Evolutionary conservation across 2,797 vertebrate species (phyloP), one percentile per base, ranked within the genome.

Genomic region (Pseudochaenichthys georgianus): DNA sequence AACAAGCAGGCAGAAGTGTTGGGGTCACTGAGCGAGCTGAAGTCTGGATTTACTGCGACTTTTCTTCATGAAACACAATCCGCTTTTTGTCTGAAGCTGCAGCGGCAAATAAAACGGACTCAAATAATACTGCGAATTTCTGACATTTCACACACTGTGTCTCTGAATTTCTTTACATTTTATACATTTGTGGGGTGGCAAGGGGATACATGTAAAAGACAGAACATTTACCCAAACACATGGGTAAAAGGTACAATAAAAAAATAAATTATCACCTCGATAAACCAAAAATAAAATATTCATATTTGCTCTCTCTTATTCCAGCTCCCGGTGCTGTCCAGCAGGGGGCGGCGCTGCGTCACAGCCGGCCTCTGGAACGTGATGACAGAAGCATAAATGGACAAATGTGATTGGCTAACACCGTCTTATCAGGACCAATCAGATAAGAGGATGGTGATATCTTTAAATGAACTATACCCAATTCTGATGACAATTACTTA

Each of bases 191-290:
- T 17, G 23, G 28, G 15, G 21, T 5, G 10, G 3, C 0, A 3
- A 47, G 16, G 13, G 5, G 67, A 57, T 61, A 57, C 63, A 66
- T 76, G 67, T 83, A 72, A 81, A 86, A 86, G 77, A 90, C 76
- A 81, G 80, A 73, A 86, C 78, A 71, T 78, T 62, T 66, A 80
- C 77, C 77, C 84, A 64, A 43, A 77, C 70, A 76, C 12, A 17
- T 65, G 55, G 59, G 72, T 42, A 81, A 88, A 50, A 82, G 77
- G 70, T 84, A 81, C 82, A 58, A 88, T 92, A 90, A 88, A 92
- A 90, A 92, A 92, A 92, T 91, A 90, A 90, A 90, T 90, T 89
- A 92, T 89, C 77, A 90, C 88, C 82, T 90, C 21, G 11, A 87
- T 85, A 88, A 91, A 88, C 77, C 83, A 85, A 88, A 92, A 90